Evolutionary conservation across 2,113 vertebrate genomes (phyloP).

Genomic region (Embiotoca jacksoni): DNA sequence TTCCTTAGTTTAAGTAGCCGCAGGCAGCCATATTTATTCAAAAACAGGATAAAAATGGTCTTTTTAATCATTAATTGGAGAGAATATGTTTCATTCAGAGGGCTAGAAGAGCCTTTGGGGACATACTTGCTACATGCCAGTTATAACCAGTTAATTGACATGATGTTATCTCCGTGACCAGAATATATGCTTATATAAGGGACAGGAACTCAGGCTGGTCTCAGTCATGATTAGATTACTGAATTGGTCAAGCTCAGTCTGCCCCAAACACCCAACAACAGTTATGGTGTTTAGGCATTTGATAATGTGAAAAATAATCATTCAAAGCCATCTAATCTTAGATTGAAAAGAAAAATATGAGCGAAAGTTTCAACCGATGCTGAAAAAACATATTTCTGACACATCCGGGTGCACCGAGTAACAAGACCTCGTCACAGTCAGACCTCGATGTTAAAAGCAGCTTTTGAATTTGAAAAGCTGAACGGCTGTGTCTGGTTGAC

Average conservation of each 20-base stretch:
- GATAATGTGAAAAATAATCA: not conserved
- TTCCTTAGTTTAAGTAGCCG: too few species aligned
- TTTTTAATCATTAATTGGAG: too few species aligned
- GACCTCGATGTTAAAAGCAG: constrained; percentile 11
- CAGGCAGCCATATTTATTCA: too few species aligned
- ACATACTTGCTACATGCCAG: too few species aligned
- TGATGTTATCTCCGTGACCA: too few species aligned
- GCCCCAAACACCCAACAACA: not conserved
- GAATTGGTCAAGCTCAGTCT: not conserved
- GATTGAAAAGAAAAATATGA: not conserved
- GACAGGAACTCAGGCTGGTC: too few species aligned
- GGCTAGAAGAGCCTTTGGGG: too few species aligned
- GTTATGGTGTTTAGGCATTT: not conserved
- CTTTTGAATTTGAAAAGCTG: constrained; percentile 11
- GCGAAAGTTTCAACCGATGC: not conserved
- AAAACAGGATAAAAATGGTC: too few species aligned
- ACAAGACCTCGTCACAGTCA: not conserved
- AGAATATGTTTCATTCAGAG: too few species aligned
- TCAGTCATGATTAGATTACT: too few species aligned
- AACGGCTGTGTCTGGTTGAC: not conserved
- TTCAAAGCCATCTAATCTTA: not conserved
- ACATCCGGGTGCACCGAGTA: not conserved
- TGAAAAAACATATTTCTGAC: not conserved
- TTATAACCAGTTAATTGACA: too few species aligned
- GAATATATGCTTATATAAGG: too few species aligned